Evolutionary conservation across 2,113 vertebrate genomes (phyloP).

Genomic region (Nesoenas mayeri): DNA sequence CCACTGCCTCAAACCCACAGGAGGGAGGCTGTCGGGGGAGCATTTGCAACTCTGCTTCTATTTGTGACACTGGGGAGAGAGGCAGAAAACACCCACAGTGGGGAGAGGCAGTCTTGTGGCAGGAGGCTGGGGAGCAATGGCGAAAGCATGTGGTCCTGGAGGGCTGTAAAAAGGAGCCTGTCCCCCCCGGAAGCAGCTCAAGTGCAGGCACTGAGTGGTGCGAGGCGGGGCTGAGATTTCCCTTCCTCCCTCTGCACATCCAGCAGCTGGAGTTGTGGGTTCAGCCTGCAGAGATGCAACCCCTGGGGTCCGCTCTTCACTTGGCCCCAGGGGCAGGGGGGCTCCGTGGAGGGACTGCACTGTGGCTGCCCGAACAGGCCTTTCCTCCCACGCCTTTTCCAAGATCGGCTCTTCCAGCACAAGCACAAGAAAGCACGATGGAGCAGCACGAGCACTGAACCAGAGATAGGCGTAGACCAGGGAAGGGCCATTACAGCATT

Average conservation of each 20-base stretch:
- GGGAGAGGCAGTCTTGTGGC: neutral
- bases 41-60: neutral
- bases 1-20: neutral
- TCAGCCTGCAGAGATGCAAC: neutral
- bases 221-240: rapidly evolving
- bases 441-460: rapidly evolving
- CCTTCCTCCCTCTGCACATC: neutral
- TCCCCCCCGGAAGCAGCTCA: neutral
- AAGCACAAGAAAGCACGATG: rapidly evolving
- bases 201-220: rapidly evolving
- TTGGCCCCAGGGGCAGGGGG: neutral
- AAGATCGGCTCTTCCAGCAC: rapidly evolving
- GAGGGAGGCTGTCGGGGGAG: neutral
- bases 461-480: neutral
- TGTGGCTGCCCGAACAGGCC: neutral
- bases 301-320: neutral
- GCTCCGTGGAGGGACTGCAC: neutral
- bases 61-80: neutral
- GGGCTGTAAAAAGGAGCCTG: neutral
- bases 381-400: neutral
- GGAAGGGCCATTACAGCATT: neutral
- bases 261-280: neutral
- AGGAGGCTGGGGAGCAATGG: neutral
- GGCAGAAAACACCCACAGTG: rapidly evolving
- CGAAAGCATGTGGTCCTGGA: neutral